Base-by-base conservation (phyloP, 92 coral and sea anemone genomes). In the Siderastrea siderea region DNA sequence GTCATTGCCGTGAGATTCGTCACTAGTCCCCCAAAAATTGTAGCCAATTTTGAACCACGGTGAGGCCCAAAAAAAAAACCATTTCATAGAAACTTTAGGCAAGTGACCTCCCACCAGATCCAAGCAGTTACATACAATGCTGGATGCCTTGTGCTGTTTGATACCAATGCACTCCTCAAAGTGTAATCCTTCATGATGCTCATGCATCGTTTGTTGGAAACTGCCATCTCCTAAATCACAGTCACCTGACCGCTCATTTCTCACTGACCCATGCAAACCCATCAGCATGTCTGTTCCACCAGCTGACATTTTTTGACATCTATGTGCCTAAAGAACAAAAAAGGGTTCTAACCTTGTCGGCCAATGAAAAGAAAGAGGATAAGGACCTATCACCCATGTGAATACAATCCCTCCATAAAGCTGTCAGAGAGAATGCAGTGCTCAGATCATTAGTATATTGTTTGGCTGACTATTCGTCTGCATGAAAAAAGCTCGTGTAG, bases 401-500 rank as follows among this genome's bases (percentile, higher is more conserved):
- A 26, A 26, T 26, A 0, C 38, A 0, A 26, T 26, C 38, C 38
- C 38, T 26, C 38, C 38, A 26, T 26, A 26, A 26, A 26, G 38
- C 38, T 26, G 0, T 26, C 38, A 26, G 38, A 26, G 38, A 26
- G 38, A 52, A 52, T 5, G 1, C 5, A 5, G 55, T 7, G 55
- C 8, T 52, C 38, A 26, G 38, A 26, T 26, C 38, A 26, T 26
- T 26, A 26, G 38, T 26, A 26, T 26, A 26, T 26, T 26, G 38
- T 7, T 5, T 52, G 61, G 17, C 6, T 9, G 14, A n/a, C 52
- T 75, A 92, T 45, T 80, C 88, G 81, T 86, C 90, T 43, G 93
- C 68, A 75, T 78, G 71, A 5, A 58, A 44, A 84, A 89, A 84
- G 46, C 88, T 93, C 57, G 71, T 83, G 77, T 89, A 92, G 59